Percentiles rank a stretch among this genome's conserved stretches.
phyloP scores from a whole-genome alignment of 2,797 vertebrate species.

The Fringilla coelebs region DNA sequence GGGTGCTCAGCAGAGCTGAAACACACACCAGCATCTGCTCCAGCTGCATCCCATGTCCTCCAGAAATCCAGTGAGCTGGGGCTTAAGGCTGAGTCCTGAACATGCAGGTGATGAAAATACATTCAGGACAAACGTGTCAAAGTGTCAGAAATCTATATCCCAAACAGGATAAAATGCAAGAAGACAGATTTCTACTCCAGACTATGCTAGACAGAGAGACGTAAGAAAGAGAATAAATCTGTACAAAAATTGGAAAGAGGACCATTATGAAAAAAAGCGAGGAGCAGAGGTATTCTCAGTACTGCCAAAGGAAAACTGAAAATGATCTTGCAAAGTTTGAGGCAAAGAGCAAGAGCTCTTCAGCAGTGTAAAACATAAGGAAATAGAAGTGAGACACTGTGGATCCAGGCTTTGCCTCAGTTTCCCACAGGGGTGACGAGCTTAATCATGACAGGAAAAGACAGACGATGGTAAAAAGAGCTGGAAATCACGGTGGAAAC shows the following conservation, averaged over 20 bases:
- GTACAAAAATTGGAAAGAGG: not conserved
- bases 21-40: fast-evolving
- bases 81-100: not conserved
- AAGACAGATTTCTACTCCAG: not conserved
- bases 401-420: not conserved
- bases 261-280: not conserved
- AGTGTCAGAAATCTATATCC: not conserved
- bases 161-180: not conserved
- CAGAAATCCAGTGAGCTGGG: not conserved
- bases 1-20: not conserved
- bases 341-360: not conserved
- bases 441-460: not conserved
- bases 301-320: not conserved
- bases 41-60: not conserved
- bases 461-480: not conserved
- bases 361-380: not conserved
- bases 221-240: not conserved
- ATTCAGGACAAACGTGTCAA: not conserved
- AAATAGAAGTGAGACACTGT: not conserved
- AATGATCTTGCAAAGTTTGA: not conserved
- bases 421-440: not conserved
- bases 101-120: not conserved
- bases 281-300: not conserved
- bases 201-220: not conserved
- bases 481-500: constrained; percentile 36